phyloP scores from a whole-genome alignment of 2,113 vertebrate genomes.

The Pachypanchax playfairii region DNA sequence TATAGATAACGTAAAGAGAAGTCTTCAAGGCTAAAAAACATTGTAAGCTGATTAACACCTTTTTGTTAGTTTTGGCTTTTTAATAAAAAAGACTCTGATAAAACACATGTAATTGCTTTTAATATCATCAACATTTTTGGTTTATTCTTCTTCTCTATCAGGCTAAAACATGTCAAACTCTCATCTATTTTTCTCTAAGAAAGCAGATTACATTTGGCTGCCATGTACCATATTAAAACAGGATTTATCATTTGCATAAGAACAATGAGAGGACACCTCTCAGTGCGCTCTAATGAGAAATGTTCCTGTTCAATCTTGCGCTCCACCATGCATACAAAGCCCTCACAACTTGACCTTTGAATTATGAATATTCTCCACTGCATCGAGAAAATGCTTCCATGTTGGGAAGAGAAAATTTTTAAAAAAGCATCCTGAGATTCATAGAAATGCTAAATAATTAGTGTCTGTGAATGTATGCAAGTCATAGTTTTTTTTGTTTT shows the following conservation, averaged over 20 bases:
- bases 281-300: constrained; percentile 43
- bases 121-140: background rate
- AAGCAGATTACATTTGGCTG: constrained; percentile 27
- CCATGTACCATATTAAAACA: constrained; percentile 33
- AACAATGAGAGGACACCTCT: constrained; percentile 44
- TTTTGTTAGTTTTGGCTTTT: background rate
- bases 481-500: no score
- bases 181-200: background rate
- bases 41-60: no score
- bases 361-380: constrained; percentile 27
- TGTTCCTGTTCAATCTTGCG: constrained; percentile 40
- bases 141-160: background rate
- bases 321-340: constrained; percentile 37
- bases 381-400: constrained; percentile 23
- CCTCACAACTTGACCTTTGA: constrained; percentile 54
- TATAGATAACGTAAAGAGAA: no score
- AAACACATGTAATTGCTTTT: background rate
- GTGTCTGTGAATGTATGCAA: background rate
- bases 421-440: background rate
- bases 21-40: no score
- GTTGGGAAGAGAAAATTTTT: constrained; percentile 13
- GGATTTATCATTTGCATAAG: constrained; percentile 51
- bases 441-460: constrained; percentile 13
- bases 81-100: background rate
- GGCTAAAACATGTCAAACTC: background rate